Evolutionary conservation across 2,113 vertebrate species (phyloP).

Genomic region (Pampusana beccarii): DNA sequence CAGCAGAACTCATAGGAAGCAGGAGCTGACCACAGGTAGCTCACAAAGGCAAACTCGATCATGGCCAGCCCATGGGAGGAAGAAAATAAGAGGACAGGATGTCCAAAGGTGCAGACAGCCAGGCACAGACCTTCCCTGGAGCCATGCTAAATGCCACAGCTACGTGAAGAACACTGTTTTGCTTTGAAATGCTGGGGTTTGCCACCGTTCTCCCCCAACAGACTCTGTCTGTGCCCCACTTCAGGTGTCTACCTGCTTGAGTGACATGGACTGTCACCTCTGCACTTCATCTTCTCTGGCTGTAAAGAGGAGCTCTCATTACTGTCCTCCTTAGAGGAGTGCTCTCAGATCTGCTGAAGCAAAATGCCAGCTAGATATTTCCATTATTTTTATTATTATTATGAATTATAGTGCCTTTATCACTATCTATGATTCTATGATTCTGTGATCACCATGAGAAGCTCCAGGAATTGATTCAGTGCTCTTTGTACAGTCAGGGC

Average conservation of each 20-base stretch:
- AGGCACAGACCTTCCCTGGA: background rate
- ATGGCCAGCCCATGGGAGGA: background rate
- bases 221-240: background rate
- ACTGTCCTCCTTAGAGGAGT: background rate
- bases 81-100: background rate
- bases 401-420: background rate
- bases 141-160: background rate
- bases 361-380: background rate
- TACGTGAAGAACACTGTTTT: background rate
- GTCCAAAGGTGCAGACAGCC: background rate
- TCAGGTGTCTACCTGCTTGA: background rate
- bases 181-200: background rate
- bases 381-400: background rate
- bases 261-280: rapidly evolving
- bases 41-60: background rate
- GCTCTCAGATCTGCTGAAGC: background rate
- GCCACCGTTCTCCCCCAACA: background rate
- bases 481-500: background rate
- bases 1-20: background rate
- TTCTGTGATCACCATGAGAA: background rate
- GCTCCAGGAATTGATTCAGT: background rate
- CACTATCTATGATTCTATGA: too few relatives aligned
- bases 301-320: background rate
- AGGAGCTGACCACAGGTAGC: background rate
- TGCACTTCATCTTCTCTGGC: background rate